Base-by-base conservation (phyloP, 2,888 invertebrate species). In the Volucella inflata region DNA sequence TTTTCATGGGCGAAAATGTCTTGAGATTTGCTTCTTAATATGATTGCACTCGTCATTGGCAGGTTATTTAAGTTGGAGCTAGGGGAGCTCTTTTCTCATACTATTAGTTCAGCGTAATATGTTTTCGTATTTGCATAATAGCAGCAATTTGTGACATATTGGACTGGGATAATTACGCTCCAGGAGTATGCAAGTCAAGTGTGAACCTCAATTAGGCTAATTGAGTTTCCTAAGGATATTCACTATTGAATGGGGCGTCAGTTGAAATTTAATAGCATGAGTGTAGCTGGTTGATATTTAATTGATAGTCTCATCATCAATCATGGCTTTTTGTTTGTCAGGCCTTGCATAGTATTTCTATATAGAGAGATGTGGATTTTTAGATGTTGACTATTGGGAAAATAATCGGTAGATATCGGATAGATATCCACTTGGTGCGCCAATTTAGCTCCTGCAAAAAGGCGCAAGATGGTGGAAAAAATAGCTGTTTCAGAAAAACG, bases 21-120 rank as follows among this genome's bases (percentile, higher is more conserved):
- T 68, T 59, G 68, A 38, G 68, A 79, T 70, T 70, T 65, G 79
- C 70, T 76, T 76, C 75, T 79, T 75, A 79, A 65, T 79, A 50
- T 17, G 79, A 70, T 51, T 74, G 17, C 68, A 64, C 57, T 64
- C 68, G 57, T 68, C 83, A 78, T 68, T 72, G 59, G 67, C 17
- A 40, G 48, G 17, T 36, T 51, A 40, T 30, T 30, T 30, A 30
- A 30, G 30, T 30, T 1, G 30, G 30, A 30, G 30, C 1, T 11
- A 48, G 48, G 10, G 6, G 30, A 50, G 8, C 40, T 17, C 11
- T 10, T 21, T 16, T 36, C 36, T 48, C 21, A 14, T 64, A 16
- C 21, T 14, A 48, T 48, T 14, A 14, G 2, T 48, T 8, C 17
- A 4, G 11, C 10, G 2, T 9, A 12, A 4, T 51, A 1, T 44